Evolutionary conservation across 2,888 invertebrate genomes (phyloP).

Genomic region (Masnerella sp.): DNA sequence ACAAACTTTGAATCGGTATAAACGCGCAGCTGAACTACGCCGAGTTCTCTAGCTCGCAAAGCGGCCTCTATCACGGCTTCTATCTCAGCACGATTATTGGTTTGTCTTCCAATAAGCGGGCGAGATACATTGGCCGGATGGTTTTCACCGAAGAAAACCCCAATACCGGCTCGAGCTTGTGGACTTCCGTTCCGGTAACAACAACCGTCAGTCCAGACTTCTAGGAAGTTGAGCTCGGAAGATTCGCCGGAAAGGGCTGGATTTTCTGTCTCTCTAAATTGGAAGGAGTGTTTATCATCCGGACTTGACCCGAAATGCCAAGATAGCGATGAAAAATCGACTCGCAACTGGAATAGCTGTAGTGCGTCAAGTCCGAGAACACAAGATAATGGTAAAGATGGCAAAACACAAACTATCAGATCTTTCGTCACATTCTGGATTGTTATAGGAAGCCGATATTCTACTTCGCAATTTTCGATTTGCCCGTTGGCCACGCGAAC

Average conservation of each 20-base stretch:
- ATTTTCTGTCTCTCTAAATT: neutral
- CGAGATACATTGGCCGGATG: neutral
- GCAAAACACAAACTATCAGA: neutral
- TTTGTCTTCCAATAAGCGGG: neutral
- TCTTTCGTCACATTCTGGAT: neutral
- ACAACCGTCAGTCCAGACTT: slow-evolving; percentile 1
- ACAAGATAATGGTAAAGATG: neutral
- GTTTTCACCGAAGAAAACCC: neutral
- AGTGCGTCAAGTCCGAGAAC: neutral
- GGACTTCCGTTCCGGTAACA: neutral
- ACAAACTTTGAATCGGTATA: neutral
- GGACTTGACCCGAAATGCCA: neutral
- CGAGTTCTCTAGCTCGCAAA: neutral
- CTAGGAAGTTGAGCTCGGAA: neutral
- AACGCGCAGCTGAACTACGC: neutral
- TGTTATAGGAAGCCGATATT: neutral
- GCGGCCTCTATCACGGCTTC: neutral
- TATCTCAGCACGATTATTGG: neutral
- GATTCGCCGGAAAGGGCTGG: neutral
- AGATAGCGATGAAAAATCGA: neutral
- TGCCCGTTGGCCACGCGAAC: neutral
- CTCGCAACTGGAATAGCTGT: neutral
- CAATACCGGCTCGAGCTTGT: neutral
- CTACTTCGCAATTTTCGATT: neutral
- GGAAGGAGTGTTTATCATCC: too few relatives aligned